phyloP scores from a whole-genome alignment of 2,797 vertebrate genomes.

The Pogonophryne albipinna region DNA sequence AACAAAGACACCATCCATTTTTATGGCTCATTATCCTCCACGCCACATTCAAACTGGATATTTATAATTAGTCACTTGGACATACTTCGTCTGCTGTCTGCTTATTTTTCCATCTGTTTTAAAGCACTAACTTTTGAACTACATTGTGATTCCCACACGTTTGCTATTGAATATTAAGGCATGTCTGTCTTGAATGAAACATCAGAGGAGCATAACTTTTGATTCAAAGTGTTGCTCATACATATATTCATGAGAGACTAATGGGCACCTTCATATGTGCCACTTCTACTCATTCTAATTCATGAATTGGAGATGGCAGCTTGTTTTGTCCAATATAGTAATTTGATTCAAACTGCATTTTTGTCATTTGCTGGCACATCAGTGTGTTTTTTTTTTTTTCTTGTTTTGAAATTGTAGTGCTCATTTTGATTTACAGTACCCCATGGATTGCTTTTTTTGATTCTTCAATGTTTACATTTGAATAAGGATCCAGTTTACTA shows the following conservation, averaged over 20 bases:
- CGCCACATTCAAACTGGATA: constrained; percentile 53
- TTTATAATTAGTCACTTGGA: constrained; percentile 65
- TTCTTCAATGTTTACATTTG: not conserved
- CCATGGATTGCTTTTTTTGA: not conserved
- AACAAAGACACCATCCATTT: constrained; percentile 71
- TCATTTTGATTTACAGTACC: not conserved
- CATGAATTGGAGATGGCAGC: constrained; percentile 20
- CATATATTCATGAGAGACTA: constrained; percentile 50
- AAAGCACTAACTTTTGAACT: constrained; percentile 25
- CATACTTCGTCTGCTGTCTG: constrained; percentile 43
- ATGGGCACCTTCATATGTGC: constrained; percentile 37
- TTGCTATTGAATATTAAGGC: constrained; percentile 36
- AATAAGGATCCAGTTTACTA: not conserved
- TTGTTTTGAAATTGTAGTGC: not conserved
- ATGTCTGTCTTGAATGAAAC: constrained; percentile 37
- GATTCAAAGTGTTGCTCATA: constrained; percentile 42
- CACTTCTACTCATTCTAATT: constrained; percentile 48
- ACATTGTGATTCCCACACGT: constrained; percentile 29
- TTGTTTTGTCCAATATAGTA: not conserved
- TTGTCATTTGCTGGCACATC: constrained; percentile 16
- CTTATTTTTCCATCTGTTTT: constrained; percentile 51
- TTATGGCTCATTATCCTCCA: constrained; percentile 73
- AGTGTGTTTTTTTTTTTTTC: constrained; percentile 14
- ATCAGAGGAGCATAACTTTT: constrained; percentile 19
- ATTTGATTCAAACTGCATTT: constrained; percentile 23